Base-by-base conservation (phyloP, 64 coral and sea anemone genomes). In the Stylophora pistillata region DNA sequence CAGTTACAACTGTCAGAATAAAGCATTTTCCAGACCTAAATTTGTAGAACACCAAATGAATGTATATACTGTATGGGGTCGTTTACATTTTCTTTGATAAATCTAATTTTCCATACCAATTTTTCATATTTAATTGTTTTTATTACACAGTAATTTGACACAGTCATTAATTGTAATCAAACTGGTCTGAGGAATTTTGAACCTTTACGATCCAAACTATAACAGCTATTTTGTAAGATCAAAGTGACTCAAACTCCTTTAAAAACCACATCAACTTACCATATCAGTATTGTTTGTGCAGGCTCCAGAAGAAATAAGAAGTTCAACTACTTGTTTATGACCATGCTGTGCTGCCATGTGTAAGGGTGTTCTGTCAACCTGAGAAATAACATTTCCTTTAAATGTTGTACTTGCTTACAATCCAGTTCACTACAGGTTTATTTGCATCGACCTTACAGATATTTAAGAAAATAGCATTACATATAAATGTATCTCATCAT, bases 271-370 rank as follows among this genome's bases (percentile, higher is more conserved):
- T 0, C 0, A 21, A 0, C 68, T 63, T 69, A 99, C 97, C 97
- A 99, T 99, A 58, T 99, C 97, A 58, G 76, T 93, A 63, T 99
- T 95, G 29, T 99, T 99, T 15, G 95, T 85, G 90, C 97, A 87
- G 28, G 97, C 97, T 74, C 97, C 97, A 65, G 78, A 94, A 71
- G 89, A 78, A 57, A 99, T 93, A 23, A 99, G 89, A 29, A 99
- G 78, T 56, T 99, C 97, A 59, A 95, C 97, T 21, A 99, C 95
- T 58, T 72, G 72, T 32, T 89, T 88, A 29, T 99, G 97, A 61
- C 97, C 97, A 95, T 99, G 91, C 18, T 99, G 97, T 33, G 97
- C 90, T 31, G 97, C 97, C 91, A 99, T 95, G 56, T 95, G 97
- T 2, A 99, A 59, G 12, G 97, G 97, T 30, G 97, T 99, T 73